Base-by-base conservation (phyloP, 2,113 vertebrate genomes). In the Cryptomyrus ogoouensis region DNA sequence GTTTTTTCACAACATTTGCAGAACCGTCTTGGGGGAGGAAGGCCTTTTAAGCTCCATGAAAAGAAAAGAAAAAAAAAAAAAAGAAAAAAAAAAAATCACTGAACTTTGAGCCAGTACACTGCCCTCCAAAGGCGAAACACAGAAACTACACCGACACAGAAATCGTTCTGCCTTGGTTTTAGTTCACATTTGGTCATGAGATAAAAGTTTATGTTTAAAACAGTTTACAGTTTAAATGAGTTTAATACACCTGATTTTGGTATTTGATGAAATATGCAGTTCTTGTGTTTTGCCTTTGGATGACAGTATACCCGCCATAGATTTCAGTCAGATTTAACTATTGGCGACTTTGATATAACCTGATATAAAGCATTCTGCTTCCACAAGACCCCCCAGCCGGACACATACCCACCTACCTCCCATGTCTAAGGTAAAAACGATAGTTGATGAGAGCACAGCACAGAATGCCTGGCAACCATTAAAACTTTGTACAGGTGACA, bases 401-500 rank as follows among this genome's bases (percentile, higher is more conserved):
- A 85, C 49, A 87, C 0, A 24, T 92, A 93, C 93, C 35, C 74
- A 80, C 13, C 4, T 17, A 77, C 31, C 70, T 77, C 31, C 27
- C 66, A 74, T 35, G 66, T 62, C 24, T 62, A 62, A 66, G 3
- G n/a, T 66, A 27, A 62, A 62, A 62, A 66, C 27, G n/a, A 66
- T 74, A 15, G 12, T 12, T 2, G 3, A 77, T 62, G 91, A 92
- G 91, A 91, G 91, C 92, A 88, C 49, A 70, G 66, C 88, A 89
- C 93, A 92, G 95, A 94, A 95, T 95, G 95, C 95, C 96, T 96
- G 95, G 92, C 94, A 96, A 96, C 94, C 96, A 96, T 95, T 95
- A n/a, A 94, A 93, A 94, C 94, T 96, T 94, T 94, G 95, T 92
- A 96, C 93, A 95, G 95, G 93, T 93, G 93, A 91, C 24, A 46